Base-by-base conservation (phyloP, 2,113 vertebrate genomes). In the Tragelaphus imberbis region DNA sequence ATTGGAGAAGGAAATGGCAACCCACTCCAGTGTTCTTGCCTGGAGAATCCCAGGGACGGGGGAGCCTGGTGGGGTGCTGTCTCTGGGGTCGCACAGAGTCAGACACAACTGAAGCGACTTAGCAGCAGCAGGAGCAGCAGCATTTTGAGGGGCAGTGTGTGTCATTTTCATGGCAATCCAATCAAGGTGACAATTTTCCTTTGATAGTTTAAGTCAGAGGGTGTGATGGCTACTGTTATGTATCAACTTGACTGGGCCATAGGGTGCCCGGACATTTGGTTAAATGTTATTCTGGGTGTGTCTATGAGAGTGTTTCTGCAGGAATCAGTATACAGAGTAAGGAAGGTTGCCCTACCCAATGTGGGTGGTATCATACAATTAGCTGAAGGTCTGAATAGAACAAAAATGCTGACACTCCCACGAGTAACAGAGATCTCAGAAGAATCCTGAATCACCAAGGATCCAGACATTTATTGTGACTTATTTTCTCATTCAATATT, bases 401-500 rank as follows among this genome's bases (percentile, higher is more conserved):
- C 19, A 71, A 49, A 82, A 90, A 90, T 63, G 33, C 61, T 44
- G 33, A 61, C 25, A 16, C 28, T 90, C n/a, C 82, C 14, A 10
- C 0, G 2, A 81, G n/a, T 7, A n/a, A 51, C 53, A 71, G 23
- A 86, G 44, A 75, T 33, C 55, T 58, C 79, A 65, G 68, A 85
- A 95, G 59, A 53, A 49, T 92, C 63, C 16, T 25, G 13, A 84
- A 56, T 95, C 84, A 17, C 63, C 65, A 88, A 71, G 58, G n/a
- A 56, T 87, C 16, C 75, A 91, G 79, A n/a, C 47, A 68, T 59
- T 92, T 92, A 30, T 51, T 96, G 63, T 90, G 30, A 71, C 71
- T 88, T 90, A 58, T 95, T 93, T 91, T 85, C 65, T 94, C 36
- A 77, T 85, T 84, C 25, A 56, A 40, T 65, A 81, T 68, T 53